Conservation (phyloP, 2,797 vertebrate species). For the Periophthalmus magnuspinnatus region DNA sequence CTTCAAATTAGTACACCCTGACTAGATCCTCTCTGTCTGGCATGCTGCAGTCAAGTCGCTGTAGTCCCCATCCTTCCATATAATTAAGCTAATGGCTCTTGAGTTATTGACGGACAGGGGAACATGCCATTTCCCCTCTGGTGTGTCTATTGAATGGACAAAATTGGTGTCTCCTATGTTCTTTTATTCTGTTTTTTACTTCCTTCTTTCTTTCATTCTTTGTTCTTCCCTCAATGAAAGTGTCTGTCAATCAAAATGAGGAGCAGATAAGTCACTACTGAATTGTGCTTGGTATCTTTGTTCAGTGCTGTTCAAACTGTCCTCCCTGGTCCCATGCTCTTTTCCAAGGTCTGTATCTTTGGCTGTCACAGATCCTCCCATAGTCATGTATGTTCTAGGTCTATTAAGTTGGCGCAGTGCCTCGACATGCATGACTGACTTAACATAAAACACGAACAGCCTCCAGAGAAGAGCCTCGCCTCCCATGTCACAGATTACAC, state of each 20-base stretch:
- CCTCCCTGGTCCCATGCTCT: conserved; percentile 29
- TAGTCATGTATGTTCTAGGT: conserved; percentile 21
- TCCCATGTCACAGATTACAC: conserved; percentile 35
- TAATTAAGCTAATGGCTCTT: conserved; percentile 75
- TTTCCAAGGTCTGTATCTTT: conserved; percentile 14
- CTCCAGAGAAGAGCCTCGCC: conserved; percentile 55
- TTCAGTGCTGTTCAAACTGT: conserved; percentile 24
- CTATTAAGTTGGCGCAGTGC: conserved; percentile 49
- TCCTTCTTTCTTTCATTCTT: neutral
- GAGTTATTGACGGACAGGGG: conserved; percentile 67
- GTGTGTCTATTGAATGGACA: conserved; percentile 41
- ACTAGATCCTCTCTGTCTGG: conserved; percentile 16
- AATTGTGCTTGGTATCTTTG: conserved; percentile 34
- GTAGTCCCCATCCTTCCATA: conserved; percentile 46
- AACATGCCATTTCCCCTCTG: conserved; percentile 66
- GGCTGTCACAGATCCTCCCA: conserved; percentile 3
- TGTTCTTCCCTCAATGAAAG: neutral
- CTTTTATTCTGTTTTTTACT: conserved; percentile 27
- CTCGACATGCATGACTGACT: conserved; percentile 54
- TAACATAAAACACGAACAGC: conserved; percentile 50
- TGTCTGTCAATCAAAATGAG: conserved; percentile 17
- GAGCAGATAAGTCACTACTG: conserved; percentile 27
- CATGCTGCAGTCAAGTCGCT: conserved; percentile 16
- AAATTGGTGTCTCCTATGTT: conserved; percentile 50
- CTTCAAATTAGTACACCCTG: conserved; percentile 30